Base-by-base conservation (phyloP, 2,888 invertebrate species). In the Apotomis capreana region DNA sequence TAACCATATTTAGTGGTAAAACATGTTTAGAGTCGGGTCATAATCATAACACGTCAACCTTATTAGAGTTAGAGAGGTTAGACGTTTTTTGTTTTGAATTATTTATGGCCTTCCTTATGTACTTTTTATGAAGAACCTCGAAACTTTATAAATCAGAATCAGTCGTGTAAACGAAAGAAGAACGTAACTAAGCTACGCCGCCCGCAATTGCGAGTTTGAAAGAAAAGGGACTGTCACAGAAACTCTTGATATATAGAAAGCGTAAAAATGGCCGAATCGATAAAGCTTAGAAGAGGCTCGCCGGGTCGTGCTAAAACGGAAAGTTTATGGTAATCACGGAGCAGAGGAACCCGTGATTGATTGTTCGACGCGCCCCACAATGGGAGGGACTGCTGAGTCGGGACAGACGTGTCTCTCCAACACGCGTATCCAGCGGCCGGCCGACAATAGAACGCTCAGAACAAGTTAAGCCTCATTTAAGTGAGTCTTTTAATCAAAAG, bases 311-410 rank as follows among this genome's bases (percentile, higher is more conserved):
- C 84, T 89, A 87, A 90, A 92, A 90, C 89, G 91, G 89, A 86
- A 88, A 91, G 89, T 92, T 92, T 93, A 92, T 92, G 93, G 90
- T 92, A 93, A 93, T 93, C 91, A 90, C 88, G 85, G 82, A 84
- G 84, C 81, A 84, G 85, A 88, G 87, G 87, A 87, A 84, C 83
- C 78, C 83, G 90, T 93, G 93, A 93, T 92, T 92, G 93, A 93
- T 93, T 92, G 89, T 89, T 85, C 84, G 83, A 80, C 79, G 84
- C 84, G 83, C 78, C 78, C 78, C 76, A 82, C 80, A 76, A 77
- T 78, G 81, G 80, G 75, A 72, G 75, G 72, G 69, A 72, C 61
- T 69, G 69, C 59, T 76, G 76, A 75, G 75, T 76, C 78, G 78
- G 79, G 70, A 72, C 77, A 76, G 77, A 82, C 80, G 78, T 81